phyloP scores from a whole-genome alignment of 2,113 vertebrate genomes.

The Passer domesticus region DNA sequence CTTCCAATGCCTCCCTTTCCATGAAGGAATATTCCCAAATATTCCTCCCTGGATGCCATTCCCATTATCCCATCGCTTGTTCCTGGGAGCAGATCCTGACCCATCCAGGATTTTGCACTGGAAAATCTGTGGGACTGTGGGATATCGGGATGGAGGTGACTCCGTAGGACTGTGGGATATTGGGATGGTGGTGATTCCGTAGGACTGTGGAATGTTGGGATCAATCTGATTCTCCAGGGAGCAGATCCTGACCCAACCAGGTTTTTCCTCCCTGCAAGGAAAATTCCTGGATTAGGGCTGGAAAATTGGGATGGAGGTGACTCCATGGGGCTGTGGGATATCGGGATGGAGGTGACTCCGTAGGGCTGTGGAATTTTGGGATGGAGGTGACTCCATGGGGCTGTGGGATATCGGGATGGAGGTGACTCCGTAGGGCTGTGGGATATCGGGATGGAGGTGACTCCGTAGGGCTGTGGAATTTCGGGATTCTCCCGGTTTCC shows the following conservation, averaged over 20 bases:
- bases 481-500: background rate
- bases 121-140: background rate
- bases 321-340: too few relatives aligned
- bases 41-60: background rate
- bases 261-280: background rate
- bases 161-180: background rate
- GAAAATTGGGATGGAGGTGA: background rate
- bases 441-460: too few relatives aligned
- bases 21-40: background rate
- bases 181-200: background rate
- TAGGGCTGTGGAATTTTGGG: background rate
- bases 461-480: background rate
- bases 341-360: background rate
- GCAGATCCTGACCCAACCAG: background rate
- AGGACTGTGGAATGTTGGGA: background rate
- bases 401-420: background rate
- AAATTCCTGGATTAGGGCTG: background rate
- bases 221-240: background rate
- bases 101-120: background rate
- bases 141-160: background rate
- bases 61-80: rapidly evolving
- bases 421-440: rapidly evolving
- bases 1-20: background rate
- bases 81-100: background rate
- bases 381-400: rapidly evolving